Conservation (phyloP, 2,797 vertebrate species). For the Ptychadena robeensis region DNA sequence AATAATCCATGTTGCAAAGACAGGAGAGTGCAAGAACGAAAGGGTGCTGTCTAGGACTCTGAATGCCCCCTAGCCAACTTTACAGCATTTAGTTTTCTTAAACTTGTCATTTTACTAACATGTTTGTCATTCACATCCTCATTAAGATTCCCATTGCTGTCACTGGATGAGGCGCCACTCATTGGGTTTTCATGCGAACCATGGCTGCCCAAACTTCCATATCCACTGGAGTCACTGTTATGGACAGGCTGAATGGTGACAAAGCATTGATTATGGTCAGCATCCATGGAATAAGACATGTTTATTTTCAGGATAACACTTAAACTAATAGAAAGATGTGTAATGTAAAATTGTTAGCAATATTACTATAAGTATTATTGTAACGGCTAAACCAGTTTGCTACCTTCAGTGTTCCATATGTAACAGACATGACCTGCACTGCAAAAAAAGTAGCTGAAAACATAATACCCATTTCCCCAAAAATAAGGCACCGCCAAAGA, state of each 20-base stretch:
- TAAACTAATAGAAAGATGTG: too few relatives aligned
- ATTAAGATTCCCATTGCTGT: slow-evolving; percentile 81
- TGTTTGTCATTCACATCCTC: slow-evolving; percentile 79
- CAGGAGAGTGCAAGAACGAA: neutral
- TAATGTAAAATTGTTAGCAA: too few relatives aligned
- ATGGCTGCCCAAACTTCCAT: slow-evolving; percentile 88
- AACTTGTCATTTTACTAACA: slow-evolving; percentile 73
- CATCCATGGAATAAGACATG: too few relatives aligned
- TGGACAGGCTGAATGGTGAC: slow-evolving; percentile 83
- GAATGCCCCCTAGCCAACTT: neutral
- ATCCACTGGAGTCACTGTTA: slow-evolving; percentile 88
- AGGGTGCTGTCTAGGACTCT: neutral
- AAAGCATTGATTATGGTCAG: neutral
- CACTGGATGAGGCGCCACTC: slow-evolving; percentile 87
- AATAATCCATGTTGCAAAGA: neutral
- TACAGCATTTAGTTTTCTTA: neutral
- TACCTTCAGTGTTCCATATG: too few relatives aligned
- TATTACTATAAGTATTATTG: too few relatives aligned
- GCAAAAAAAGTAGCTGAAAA: too few relatives aligned
- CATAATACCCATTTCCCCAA: too few relatives aligned
- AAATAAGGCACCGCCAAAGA: too few relatives aligned
- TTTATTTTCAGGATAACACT: too few relatives aligned
- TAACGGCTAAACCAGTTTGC: too few relatives aligned
- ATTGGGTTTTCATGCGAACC: slow-evolving; percentile 83
- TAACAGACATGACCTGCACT: too few relatives aligned